phyloP scores from a whole-genome alignment of 2,888 invertebrate species.

The Trissolcus japonicus region DNA sequence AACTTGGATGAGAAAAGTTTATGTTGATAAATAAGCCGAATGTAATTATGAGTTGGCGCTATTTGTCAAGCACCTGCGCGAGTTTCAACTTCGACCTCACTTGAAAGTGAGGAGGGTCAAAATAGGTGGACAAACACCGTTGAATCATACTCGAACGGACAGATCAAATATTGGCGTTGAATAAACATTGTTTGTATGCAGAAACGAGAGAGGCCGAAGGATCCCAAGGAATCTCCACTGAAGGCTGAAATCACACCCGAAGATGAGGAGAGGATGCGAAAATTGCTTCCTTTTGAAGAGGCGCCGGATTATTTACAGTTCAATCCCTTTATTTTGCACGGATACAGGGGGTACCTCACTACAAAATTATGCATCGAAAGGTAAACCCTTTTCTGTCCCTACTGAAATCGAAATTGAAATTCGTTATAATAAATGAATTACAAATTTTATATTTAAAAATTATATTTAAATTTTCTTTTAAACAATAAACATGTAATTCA shows the following conservation, averaged over 20 bases:
- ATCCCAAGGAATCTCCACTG: conserved; percentile 64
- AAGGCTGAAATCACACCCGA: conserved; percentile 65
- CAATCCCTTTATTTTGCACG: conserved; percentile 90
- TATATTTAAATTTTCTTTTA: no score
- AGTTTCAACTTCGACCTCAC: neutral
- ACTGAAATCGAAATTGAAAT: no score
- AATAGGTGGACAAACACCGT: no score
- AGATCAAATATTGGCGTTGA: neutral
- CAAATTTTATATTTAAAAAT: no score
- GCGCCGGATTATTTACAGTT: conserved; percentile 91
- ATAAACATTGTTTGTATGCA: conserved; percentile 23
- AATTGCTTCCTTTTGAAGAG: conserved; percentile 77
- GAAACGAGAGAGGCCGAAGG: conserved; percentile 60
- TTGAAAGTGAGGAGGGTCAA: no score
- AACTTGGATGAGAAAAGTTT: conserved; percentile 44
- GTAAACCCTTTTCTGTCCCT: conserved; percentile 74
- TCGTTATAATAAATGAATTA: no score
- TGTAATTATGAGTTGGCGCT: neutral
- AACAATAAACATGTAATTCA: no score
- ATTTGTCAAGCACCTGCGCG: conserved; percentile 1
- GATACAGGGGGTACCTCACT: conserved; percentile 89
- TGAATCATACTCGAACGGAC: no score
- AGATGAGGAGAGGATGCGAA: conserved; percentile 70
- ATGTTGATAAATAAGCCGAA: conserved; percentile 34
- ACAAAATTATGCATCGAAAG: conserved; percentile 92